phyloP scores from a whole-genome alignment of 1,140 invertebrate species.

The Saccostrea cuccullata region DNA sequence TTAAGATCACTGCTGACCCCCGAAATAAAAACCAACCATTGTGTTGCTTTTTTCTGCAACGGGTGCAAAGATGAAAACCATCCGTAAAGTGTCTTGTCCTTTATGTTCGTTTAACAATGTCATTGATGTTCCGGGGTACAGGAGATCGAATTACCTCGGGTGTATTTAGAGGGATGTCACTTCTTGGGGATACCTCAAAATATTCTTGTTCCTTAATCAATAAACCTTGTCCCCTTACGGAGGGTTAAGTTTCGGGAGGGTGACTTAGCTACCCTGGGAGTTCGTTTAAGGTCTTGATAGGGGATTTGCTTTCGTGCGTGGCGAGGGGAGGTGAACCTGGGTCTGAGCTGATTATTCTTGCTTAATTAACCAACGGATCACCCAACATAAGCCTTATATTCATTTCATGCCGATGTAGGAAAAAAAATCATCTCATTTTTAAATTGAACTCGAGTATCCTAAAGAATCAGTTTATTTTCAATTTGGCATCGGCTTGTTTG shows the following conservation, averaged over 20 bases:
- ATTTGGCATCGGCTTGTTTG: background rate
- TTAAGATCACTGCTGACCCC: background rate
- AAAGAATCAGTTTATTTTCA: conserved; percentile 28
- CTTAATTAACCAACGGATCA: conserved; percentile 59
- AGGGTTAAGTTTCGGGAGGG: conserved; percentile 6
- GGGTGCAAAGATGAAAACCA: conserved; percentile 1
- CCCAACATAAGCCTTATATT: conserved; percentile 52
- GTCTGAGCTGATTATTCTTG: conserved; percentile 49
- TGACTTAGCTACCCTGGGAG: background rate
- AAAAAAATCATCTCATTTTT: conserved; percentile 43
- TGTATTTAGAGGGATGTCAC: background rate
- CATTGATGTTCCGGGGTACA: conserved; percentile 14
- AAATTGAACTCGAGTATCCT: conserved; percentile 37
- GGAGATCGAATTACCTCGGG: background rate
- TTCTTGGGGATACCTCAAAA: conserved; percentile 19
- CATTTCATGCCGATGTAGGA: conserved; percentile 40
- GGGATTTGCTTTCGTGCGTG: conserved; percentile 51
- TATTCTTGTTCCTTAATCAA: conserved; percentile 4
- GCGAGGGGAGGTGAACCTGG: conserved; percentile 54
- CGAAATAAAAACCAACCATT: conserved; percentile 38
- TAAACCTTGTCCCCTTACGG: background rate
- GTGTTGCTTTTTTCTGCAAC: conserved; percentile 19
- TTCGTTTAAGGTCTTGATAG: conserved; percentile 26
- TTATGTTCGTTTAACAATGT: conserved; percentile 22
- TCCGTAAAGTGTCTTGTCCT: background rate